Conservation (phyloP, 2,888 invertebrate species). For the Drosophila macrospina region DNA sequence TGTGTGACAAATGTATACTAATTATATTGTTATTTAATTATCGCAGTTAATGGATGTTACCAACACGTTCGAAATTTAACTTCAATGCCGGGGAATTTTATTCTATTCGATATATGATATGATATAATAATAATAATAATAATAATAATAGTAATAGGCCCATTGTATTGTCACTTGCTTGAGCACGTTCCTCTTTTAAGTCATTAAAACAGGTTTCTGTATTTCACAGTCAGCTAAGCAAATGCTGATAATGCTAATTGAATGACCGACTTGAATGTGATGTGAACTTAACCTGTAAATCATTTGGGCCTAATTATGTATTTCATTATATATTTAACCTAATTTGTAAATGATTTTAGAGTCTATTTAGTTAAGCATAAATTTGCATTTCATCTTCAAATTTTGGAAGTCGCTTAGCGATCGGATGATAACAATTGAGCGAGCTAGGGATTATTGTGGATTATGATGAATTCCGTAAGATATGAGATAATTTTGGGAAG, state of each 20-base stretch:
- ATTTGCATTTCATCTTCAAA: neutral
- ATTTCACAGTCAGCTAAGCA: conserved; percentile 8
- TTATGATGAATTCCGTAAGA: neutral
- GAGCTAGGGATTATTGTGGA: neutral
- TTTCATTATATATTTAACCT: neutral
- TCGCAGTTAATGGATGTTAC: neutral
- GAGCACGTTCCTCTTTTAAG: conserved; percentile 1
- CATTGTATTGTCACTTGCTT: too few species aligned
- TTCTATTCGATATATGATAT: neutral
- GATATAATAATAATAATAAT: conserved; percentile 4
- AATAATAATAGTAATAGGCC: too few species aligned
- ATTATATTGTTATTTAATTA: too few species aligned
- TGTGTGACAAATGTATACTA: too few species aligned
- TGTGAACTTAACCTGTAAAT: neutral
- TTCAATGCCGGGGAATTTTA: conserved; percentile 8
- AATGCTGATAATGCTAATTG: neutral
- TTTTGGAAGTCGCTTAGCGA: neutral
- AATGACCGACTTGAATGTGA: neutral
- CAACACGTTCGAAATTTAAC: neutral
- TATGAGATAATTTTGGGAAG: neutral
- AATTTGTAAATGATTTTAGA: neutral
- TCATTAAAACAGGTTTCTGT: conserved; percentile 6
- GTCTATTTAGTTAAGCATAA: neutral
- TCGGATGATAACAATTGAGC: neutral
- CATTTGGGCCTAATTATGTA: neutral